A percentile compares a stretch with the other conserved stretches of the same genome.
These are phyloP conservation scores for Saguinus midas DNA, from an alignment of 2,113 vertebrate genomes.

Conservation along the genomic window DNA sequence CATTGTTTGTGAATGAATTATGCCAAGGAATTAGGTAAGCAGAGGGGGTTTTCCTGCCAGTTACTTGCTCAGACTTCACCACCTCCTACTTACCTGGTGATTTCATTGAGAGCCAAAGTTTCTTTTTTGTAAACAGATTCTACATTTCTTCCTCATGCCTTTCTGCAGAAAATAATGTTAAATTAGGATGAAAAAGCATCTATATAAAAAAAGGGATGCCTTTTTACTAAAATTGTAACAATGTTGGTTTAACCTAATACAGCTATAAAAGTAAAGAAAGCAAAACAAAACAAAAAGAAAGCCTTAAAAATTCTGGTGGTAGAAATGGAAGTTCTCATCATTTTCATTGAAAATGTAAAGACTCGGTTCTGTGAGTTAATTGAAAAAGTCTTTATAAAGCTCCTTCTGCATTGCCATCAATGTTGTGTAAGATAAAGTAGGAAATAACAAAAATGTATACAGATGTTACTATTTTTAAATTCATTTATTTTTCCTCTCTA, in stretches of 20 bases:
- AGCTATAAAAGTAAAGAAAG: not conserved
- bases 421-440: not conserved
- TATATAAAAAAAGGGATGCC: not conserved
- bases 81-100: conserved; percentile 58
- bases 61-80: conserved; percentile 51
- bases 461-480: not conserved
- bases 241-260: not conserved
- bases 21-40: conserved; percentile 59
- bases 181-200: not conserved
- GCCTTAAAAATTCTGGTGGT: not conserved
- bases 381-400: not conserved
- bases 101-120: not conserved
- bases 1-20: conserved; percentile 49
- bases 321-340: not conserved
- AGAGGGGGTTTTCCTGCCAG: conserved; percentile 24
- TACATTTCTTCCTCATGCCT: not conserved
- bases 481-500: not conserved
- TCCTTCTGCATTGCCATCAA: not conserved
- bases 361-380: not conserved
- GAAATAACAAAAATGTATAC: not conserved
- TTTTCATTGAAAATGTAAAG: not conserved
- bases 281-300: not conserved
- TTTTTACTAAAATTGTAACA: not conserved
- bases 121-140: not conserved
- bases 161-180: not conserved